Base-by-base conservation (phyloP, 2,888 invertebrate species). In the Polymixis lichenea region DNA sequence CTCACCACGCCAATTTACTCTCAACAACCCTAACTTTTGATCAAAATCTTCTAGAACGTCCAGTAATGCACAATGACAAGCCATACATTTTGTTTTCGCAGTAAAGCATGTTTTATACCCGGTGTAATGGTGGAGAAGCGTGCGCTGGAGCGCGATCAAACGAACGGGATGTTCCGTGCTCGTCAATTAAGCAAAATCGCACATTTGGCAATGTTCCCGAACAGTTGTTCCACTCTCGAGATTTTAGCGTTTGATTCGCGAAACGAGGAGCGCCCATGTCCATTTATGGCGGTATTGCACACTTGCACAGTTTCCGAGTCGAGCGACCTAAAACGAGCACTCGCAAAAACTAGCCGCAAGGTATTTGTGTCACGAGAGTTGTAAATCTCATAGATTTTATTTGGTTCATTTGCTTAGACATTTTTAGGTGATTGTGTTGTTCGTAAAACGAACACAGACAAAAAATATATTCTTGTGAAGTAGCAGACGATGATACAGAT, bases 141-240 rank as follows among this genome's bases (percentile, higher is more conserved):
- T 77, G 78, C 80, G 86, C 93, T 93, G 93, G 91, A 93, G 91
- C 89, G 89, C 88, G 94, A 95, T 95, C 95, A 95, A 95, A 93
- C 91, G 90, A 84, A 86, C 93, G 93, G 90, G 91, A 91, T 93
- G 94, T 92, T 91, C 91, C 90, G 88, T 88, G 93, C 91, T 92
- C 95, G 93, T 95, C 95, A 95, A 96, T 96, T 95, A 95, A 93
- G 92, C 90, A 92, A 93, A 95, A 94, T 93, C 94, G 90, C 91
- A 93, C 93, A 93, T 94, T 96, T 96, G 96, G 96, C 96, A 95
- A 80, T 83, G 90, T 91, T 94, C 96, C 96, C 95, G 92, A 86
- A 87, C 95, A 94, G 92, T 94, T 94, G 94, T 93, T 94, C 91
- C 88, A 90, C 92, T 90, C 88, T 87, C 85, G 87, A 89, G 89